A percentile compares a stretch with the other conserved stretches of the same genome.
Conservation (phyloP, 1,140 invertebrate species). For the Phymastichus coffea region DNA sequence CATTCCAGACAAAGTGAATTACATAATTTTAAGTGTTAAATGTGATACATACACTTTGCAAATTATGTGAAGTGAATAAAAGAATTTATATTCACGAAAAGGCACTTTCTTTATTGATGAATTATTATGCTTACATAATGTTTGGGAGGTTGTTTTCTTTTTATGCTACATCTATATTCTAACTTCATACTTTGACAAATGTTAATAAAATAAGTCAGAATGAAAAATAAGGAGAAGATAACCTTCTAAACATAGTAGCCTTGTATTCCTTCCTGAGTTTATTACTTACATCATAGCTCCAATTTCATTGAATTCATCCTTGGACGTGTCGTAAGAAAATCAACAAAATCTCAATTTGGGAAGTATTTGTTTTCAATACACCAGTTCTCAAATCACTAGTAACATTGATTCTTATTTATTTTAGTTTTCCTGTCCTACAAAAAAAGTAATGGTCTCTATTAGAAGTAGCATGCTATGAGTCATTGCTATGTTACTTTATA, state of each 20-base stretch:
- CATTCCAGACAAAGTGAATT: slow-evolving; percentile 12
- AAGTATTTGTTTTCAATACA: too few relatives aligned
- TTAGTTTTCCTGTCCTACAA: too few relatives aligned
- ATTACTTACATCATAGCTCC: not conserved
- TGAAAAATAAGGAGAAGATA: slow-evolving; percentile 40
- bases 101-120: slow-evolving; percentile 55
- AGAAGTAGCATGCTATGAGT: slow-evolving; percentile 53
- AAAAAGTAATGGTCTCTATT: slow-evolving; percentile 15
- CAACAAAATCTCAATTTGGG: too few relatives aligned
- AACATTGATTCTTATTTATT: too few relatives aligned
- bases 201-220: not conserved
- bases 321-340: too few relatives aligned
- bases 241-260: slow-evolving; percentile 55
- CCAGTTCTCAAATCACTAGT: too few relatives aligned
- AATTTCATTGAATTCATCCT: not conserved
- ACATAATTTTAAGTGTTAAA: slow-evolving; percentile 29
- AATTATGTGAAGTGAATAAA: slow-evolving; percentile 57
- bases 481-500: slow-evolving; percentile 12
- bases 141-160: slow-evolving; percentile 69
- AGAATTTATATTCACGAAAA: slow-evolving; percentile 49
- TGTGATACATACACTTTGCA: slow-evolving; percentile 53
- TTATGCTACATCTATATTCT: slow-evolving; percentile 27
- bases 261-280: slow-evolving; percentile 53
- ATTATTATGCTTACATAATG: slow-evolving; percentile 60
- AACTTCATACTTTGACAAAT: not conserved